Evolutionary conservation across 2,797 vertebrate genomes (phyloP), one percentile per base, ranked within the genome.

Genomic region (Pagetopsis macropterus): DNA sequence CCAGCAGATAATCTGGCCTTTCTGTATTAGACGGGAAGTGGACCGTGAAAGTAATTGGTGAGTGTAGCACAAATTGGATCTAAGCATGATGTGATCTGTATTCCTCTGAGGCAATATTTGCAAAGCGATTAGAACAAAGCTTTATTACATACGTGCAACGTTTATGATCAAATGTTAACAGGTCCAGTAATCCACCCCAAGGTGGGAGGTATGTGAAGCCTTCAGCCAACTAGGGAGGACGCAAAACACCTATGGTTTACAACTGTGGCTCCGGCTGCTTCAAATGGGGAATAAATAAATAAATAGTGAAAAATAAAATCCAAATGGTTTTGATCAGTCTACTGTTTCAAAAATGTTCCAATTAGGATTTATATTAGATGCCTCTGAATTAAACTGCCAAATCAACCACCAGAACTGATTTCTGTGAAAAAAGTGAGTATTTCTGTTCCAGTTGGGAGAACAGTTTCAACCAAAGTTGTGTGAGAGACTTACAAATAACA

Each of bases 41-140:
- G 89, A 94, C 92, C 94, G 82, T 95, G 93, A 94, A 94, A 94
- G 94, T 94, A 94, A 94, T 93, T 92, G 93, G 91, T 82, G 89
- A 93, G 86, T 87, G 90, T 81, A 91, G 89, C 93, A 91, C 91
- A 94, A 95, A 95, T 95, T 94, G 93, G 93, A 94, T 94, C 88
- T 87, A 91, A 92, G 91, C 83, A 72, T 91, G 89, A 93, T 93
- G 90, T 68, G 82, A 80, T 92, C 93, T 89, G 87, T 90, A 83
- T 84, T 88, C 90, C 91, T 93, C 79, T 58, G 91, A 90, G 91
- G 91, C 89, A 83, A 91, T 91, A 92, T 93, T 93, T 92, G 90
- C 88, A 81, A 87, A 90, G 85, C 78, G 87, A 92, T 94, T 93
- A 90, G 81, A 93, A 93, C 88, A 91, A 78, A 64, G 81, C 86